Evolutionary conservation across 2,797 vertebrate species (phyloP), one percentile per base, ranked within the genome.

Genomic region (Oryzias dopingdopingensis): DNA sequence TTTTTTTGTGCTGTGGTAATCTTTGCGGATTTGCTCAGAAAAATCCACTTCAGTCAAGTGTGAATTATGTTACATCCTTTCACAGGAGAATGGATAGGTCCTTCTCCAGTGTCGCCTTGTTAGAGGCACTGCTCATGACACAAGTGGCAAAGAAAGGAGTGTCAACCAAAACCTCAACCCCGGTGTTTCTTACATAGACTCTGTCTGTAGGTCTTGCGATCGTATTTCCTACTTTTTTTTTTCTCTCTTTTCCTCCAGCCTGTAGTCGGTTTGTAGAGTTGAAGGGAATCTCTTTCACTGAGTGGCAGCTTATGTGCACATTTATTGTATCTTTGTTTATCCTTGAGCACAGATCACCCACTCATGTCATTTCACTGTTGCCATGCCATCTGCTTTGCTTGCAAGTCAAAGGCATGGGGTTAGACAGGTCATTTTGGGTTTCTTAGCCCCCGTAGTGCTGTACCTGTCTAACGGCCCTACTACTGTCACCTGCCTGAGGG

Each of bases 391-490:
- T 66, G 56, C 59, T 59, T 18, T 54, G 64, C 53, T 78, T 79
- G 51, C 48, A 50, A 44, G 57, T 49, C 67, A 37, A 22, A 75
- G 61, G 57, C 67, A 57, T 49, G 24, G 16, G 5, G n/a, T 29
- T 13, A 6, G 16, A 20, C 5, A 15, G 49, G 4, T 41, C 64
- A 80, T 79, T 82, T 75, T 45, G 17, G n/a, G 52, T 56, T 65
- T 84, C 84, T 84, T 58, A 42, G 62, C 61, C 3, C 53, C 76
- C 62, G 65, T 70, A 85, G 82, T 53, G 44, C 69, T 60, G 64
- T 59, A 51, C 77, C 80, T 87, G 85, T 89, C 87, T 85, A 84
- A 63, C 75, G 85, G 85, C 86, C 88, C 32, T 75, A 86, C 87
- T 88, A 81, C 85, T 88, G 87, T 91, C 90, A 80, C 53, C 47